Conservation (phyloP, 1,140 invertebrate species). For the Tetramorium alpestre region DNA sequence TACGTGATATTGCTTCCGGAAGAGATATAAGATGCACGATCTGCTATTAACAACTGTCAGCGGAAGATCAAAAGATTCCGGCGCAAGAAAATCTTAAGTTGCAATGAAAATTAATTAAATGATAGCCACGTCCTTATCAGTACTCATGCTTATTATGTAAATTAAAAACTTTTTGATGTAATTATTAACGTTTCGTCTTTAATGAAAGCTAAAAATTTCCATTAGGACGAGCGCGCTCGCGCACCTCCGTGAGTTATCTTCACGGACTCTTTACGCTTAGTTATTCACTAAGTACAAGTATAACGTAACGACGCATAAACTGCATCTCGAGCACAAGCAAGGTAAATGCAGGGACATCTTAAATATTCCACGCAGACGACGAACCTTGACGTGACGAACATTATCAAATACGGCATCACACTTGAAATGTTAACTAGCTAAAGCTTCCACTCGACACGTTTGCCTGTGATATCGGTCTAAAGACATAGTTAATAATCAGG, state of each 20-base stretch:
- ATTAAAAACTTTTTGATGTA: neutral
- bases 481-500: constrained; percentile 20
- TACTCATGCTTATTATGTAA: neutral
- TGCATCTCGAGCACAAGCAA: constrained; percentile 9
- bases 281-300: constrained; percentile 6
- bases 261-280: neutral
- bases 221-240: neutral
- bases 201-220: neutral
- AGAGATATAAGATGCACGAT: neutral
- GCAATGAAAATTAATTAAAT: neutral
- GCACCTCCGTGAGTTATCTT: neutral
- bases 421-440: constrained; percentile 40
- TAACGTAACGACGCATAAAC: constrained; percentile 40
- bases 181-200: neutral
- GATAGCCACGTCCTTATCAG: neutral
- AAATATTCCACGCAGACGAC: constrained; percentile 54
- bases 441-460: neutral
- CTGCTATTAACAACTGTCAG: neutral
- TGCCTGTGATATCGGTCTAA: neutral
- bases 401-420: constrained; percentile 43
- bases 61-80: neutral
- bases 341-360: constrained; percentile 42
- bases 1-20: constrained; percentile 19
- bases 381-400: constrained; percentile 54
- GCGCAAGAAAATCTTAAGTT: neutral